Percentiles rank a stretch among this genome's conserved stretches.
Evolutionary conservation across 2,113 vertebrate genomes (phyloP).

Genomic region (Panthera leo): DNA sequence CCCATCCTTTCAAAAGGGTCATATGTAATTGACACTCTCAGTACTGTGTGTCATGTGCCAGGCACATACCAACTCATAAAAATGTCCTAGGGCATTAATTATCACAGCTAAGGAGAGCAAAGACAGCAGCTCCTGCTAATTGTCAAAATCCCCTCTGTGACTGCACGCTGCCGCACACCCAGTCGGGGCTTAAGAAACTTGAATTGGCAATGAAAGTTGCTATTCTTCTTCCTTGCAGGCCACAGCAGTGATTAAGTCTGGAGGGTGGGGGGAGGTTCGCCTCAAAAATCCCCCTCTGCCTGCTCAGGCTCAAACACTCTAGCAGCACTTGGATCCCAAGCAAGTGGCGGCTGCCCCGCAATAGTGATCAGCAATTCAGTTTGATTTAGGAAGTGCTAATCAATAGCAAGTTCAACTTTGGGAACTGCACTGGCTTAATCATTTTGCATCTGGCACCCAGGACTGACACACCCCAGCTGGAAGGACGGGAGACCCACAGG

Average conservation of each 20-base stretch:
- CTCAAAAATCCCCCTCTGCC: conserved; percentile 39
- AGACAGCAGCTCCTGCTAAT: conserved; percentile 66
- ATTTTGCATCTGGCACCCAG: conserved; percentile 71
- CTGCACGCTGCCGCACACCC: conserved; percentile 62
- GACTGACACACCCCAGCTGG: conserved; percentile 35
- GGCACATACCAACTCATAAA: conserved; percentile 65
- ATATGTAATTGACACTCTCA: conserved; percentile 32
- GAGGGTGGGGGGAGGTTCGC: neutral
- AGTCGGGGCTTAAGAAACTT: conserved; percentile 43
- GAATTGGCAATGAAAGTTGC: conserved; percentile 60
- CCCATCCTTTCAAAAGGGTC: conserved; percentile 36
- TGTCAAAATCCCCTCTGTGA: conserved; percentile 68
- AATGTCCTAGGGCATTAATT: conserved; percentile 72
- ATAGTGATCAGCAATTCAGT: conserved; percentile 55
- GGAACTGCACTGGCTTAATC: conserved; percentile 51
- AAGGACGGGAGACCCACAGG: neutral
- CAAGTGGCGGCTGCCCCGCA: conserved; percentile 25
- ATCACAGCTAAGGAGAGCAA: conserved; percentile 59
- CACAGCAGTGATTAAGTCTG: conserved; percentile 10
- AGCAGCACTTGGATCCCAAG: neutral
- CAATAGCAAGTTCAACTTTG: conserved; percentile 67
- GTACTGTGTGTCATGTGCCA: conserved; percentile 59
- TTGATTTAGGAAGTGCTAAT: conserved; percentile 75
- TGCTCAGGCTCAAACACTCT: neutral
- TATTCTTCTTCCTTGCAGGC: conserved; percentile 54